Conservation (phyloP, 2,113 vertebrate genomes). For the Dasyprocta punctata region DNA sequence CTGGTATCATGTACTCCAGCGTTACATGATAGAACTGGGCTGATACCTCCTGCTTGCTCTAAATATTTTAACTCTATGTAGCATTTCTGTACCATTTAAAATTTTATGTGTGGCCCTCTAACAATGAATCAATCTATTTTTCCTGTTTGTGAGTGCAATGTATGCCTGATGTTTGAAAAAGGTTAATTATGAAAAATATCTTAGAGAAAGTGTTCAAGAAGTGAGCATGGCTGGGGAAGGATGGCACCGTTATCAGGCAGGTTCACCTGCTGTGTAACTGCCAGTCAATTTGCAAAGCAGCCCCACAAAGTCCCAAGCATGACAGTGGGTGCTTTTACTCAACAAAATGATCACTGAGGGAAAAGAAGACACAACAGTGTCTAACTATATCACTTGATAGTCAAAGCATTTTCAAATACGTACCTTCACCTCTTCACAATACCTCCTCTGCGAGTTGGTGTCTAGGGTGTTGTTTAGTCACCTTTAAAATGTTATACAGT, state of each 20-base stretch:
- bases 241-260: background rate
- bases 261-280: background rate
- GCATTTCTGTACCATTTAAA: background rate
- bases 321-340: background rate
- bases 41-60: slow-evolving; percentile 2
- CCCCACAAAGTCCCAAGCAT: background rate
- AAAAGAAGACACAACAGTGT: background rate
- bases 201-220: background rate
- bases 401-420: background rate
- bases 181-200: background rate
- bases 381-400: background rate
- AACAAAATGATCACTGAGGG: background rate
- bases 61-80: slow-evolving; percentile 39
- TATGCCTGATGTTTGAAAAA: slow-evolving; percentile 1
- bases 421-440: background rate
- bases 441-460: background rate
- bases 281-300: background rate
- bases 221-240: background rate
- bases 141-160: background rate
- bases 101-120: background rate
- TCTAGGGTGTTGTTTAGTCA: background rate
- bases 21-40: background rate
- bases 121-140: background rate
- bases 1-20: background rate
- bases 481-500: background rate